Conservation (phyloP, 2,888 invertebrate genomes). For the Danaus chrysippus region DNA sequence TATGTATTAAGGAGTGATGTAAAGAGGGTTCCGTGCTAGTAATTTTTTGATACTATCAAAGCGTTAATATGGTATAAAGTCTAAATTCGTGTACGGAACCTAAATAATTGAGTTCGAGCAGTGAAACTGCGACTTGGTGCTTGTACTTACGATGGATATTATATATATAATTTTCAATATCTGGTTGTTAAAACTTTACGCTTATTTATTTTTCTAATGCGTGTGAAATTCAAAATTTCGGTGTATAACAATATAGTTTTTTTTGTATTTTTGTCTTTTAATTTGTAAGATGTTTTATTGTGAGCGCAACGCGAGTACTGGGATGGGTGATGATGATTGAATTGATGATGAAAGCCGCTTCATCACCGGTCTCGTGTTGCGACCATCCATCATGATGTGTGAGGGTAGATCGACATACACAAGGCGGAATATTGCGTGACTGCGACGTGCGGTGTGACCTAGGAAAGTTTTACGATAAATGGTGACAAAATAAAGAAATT, state of each 20-base stretch:
- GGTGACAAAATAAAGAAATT: constrained; percentile 78
- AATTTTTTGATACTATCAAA: constrained; percentile 17
- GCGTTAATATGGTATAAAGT: constrained; percentile 5
- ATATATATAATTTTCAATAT: constrained; percentile 48
- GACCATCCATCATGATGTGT: constrained; percentile 42
- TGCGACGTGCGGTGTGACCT: constrained; percentile 75
- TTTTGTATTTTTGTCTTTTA: constrained; percentile 45
- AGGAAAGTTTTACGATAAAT: constrained; percentile 79
- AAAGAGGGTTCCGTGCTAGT: constrained; percentile 28
- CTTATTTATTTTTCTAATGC: constrained; percentile 63
- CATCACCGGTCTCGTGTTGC: constrained; percentile 37
- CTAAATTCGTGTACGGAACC: constrained; percentile 40
- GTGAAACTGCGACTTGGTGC: constrained; percentile 72
- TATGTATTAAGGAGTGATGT: constrained; percentile 27
- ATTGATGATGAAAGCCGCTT: not conserved
- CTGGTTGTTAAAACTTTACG: constrained; percentile 53
- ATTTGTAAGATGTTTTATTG: constrained; percentile 41
- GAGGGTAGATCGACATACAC: constrained; percentile 64
- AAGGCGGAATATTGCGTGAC: constrained; percentile 73
- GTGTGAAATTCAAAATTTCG: constrained; percentile 32
- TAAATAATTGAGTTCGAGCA: constrained; percentile 48
- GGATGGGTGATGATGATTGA: not conserved
- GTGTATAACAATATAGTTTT: constrained; percentile 40
- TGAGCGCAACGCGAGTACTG: constrained; percentile 53
- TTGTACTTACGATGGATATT: constrained; percentile 75